Conservation (phyloP, 2,888 invertebrate genomes). For the Slavum lentiscoides region DNA sequence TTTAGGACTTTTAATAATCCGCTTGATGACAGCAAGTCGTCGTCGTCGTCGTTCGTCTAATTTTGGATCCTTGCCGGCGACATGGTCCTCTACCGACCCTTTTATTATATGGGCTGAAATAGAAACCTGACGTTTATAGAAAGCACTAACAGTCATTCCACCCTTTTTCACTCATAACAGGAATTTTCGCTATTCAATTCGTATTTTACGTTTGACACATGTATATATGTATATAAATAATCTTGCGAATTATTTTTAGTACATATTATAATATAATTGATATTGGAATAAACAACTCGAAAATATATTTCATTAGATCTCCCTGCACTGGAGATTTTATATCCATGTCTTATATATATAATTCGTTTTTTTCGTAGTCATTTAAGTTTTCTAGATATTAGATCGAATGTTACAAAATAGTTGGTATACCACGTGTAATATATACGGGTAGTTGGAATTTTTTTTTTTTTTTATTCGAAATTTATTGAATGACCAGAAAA, state of each 20-base stretch:
- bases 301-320: too few species aligned
- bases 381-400: neutral
- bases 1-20: conserved; percentile 53
- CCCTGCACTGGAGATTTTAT: neutral
- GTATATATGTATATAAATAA: neutral
- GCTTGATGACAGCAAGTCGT: conserved; percentile 52
- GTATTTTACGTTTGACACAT: neutral
- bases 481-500: conserved; percentile 4
- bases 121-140: conserved; percentile 33
- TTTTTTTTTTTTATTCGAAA: too few species aligned
- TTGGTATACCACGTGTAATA: too few species aligned
- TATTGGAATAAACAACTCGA: neutral
- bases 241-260: neutral
- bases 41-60: conserved; percentile 50
- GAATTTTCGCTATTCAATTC: neutral
- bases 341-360: neutral
- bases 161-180: conserved; percentile 23
- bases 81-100: conserved; percentile 44
- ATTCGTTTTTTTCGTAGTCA: neutral
- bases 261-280: neutral
- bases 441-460: too few species aligned
- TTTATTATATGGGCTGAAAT: conserved; percentile 51
- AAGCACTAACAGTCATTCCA: conserved; percentile 2
- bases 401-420: neutral
- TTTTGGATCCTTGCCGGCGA: conserved; percentile 42